Evolutionary conservation across 2,113 vertebrate genomes (phyloP), one percentile per base, ranked within the genome.

Genomic region (Tamias sibiricus): DNA sequence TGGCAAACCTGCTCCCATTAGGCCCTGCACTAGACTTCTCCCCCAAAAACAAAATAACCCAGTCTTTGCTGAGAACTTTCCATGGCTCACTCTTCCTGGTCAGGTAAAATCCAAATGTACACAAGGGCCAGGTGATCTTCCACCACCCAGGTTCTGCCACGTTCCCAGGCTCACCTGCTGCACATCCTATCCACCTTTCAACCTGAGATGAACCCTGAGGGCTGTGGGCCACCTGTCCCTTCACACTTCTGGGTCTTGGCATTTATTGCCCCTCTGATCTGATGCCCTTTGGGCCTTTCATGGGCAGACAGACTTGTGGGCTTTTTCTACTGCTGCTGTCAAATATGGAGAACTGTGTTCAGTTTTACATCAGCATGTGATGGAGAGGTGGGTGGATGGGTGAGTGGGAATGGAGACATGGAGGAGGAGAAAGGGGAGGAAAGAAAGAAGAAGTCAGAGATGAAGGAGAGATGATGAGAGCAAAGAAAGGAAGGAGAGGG

Each of bases 361-460:
- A 10, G 32, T 59, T 30, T 44, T 6, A 32, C 8, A 30, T 11
- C 35, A 79, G 28, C 3, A 3, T 19, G 10, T 16, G 44, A 24
- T 1, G 6, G 37, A 12, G n/a, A 11, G 71, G 44, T 37, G 22
- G 17, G n/a, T 3, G 49, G 30, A 10, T 6, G 4, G 12, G 4
- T n/a, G 37, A 3, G 32, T 30, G 3, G 19, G n/a, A n/a, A n/a
- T n/a, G n/a, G n/a, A n/a, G n/a, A n/a, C n/a, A n/a, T n/a, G n/a
- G n/a, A n/a, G n/a, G n/a, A 13, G 2, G 10, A 35, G 7, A 8
- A 26, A 13, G 19, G 19, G 54, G 2, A 17, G 6, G 5, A 20
- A 1, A 57, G 6, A 19, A 26, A 19, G 8, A 8, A 40, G 2
- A 52, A 52, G 16, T 52, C 52, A 52, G 49, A 52, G 52, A 17